Conservation (phyloP, 2,113 vertebrate species). For the Asarcornis scutulata region DNA sequence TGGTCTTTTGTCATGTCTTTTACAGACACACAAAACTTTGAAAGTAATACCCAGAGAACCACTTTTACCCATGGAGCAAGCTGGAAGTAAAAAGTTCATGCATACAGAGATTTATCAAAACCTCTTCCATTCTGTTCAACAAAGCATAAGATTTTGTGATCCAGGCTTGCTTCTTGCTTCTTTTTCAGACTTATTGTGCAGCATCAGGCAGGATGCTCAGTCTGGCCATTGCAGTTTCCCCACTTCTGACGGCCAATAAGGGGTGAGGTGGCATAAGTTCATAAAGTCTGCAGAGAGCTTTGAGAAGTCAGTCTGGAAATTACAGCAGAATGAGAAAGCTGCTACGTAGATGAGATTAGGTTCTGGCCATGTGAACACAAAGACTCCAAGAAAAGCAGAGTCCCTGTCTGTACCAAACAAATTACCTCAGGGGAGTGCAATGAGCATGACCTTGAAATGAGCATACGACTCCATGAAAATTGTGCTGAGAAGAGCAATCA, state of each 20-base stretch:
- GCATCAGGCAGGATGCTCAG: not conserved
- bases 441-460: conserved; percentile 62
- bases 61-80: not conserved
- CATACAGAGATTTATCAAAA: not conserved
- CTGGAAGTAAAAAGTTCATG: not conserved
- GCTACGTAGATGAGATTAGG: not conserved
- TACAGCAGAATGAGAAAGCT: conserved; percentile 20
- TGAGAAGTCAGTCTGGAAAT: conserved; percentile 29
- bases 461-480: conserved; percentile 52
- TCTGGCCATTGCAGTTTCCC: not conserved
- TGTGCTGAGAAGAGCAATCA: conserved; percentile 57
- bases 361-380: not conserved
- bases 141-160: not conserved
- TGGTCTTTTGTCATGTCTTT: not conserved
- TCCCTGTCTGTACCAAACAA: not conserved
- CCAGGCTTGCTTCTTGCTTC: not conserved
- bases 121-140: not conserved
- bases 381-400: conserved; percentile 6
- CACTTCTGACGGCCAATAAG: not conserved
- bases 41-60: not conserved
- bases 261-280: not conserved
- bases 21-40: not conserved
- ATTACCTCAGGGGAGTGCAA: conserved; percentile 7
- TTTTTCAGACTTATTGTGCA: not conserved
- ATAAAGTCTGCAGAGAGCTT: not conserved